A percentile compares a stretch with the other conserved stretches of the same genome.
Conservation (phyloP, 2,797 vertebrate genomes). For the Coregonus sp. region DNA sequence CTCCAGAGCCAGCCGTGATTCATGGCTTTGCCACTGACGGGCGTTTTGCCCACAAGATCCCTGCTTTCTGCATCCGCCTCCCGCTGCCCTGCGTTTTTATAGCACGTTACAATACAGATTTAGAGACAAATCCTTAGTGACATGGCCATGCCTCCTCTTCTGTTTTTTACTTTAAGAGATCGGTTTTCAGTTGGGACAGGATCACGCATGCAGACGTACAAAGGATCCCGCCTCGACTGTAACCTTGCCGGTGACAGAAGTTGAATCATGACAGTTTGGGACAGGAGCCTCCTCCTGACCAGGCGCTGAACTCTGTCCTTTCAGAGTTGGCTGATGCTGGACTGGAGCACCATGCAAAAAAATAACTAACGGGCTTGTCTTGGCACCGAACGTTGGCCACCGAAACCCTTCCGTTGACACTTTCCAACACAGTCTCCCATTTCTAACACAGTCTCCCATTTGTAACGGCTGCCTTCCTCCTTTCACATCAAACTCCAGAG, state of each 20-base stretch:
- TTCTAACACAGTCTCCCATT: slow-evolving; percentile 40
- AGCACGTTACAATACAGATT: slow-evolving; percentile 60
- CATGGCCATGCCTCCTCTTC: slow-evolving; percentile 32
- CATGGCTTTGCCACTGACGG: slow-evolving; percentile 66
- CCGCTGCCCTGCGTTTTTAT: slow-evolving; percentile 54
- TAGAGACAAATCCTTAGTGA: slow-evolving; percentile 24
- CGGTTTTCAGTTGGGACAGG: slow-evolving; percentile 50
- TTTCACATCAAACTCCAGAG: slow-evolving; percentile 36
- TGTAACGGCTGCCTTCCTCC: slow-evolving; percentile 18
- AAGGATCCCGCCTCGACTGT: slow-evolving; percentile 41
- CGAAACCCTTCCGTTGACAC: slow-evolving; percentile 52
- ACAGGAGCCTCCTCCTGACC: slow-evolving; percentile 45
- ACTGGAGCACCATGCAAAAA: too few relatives aligned
- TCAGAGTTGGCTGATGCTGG: too few relatives aligned
- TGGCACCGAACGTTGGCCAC: background rate
- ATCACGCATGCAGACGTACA: too few relatives aligned
- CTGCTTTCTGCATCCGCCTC: slow-evolving; percentile 44
- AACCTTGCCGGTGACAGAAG: slow-evolving; percentile 54
- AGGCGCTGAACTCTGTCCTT: slow-evolving; percentile 38
- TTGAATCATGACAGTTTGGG: slow-evolving; percentile 35
- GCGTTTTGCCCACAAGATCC: slow-evolving; percentile 45
- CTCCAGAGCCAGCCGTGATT: slow-evolving; percentile 60
- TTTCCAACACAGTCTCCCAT: slow-evolving; percentile 49
- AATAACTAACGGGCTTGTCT: background rate
- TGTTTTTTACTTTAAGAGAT: slow-evolving; percentile 73